phyloP scores from a whole-genome alignment of 2,797 vertebrate genomes.

The Mastacembelus armatus region DNA sequence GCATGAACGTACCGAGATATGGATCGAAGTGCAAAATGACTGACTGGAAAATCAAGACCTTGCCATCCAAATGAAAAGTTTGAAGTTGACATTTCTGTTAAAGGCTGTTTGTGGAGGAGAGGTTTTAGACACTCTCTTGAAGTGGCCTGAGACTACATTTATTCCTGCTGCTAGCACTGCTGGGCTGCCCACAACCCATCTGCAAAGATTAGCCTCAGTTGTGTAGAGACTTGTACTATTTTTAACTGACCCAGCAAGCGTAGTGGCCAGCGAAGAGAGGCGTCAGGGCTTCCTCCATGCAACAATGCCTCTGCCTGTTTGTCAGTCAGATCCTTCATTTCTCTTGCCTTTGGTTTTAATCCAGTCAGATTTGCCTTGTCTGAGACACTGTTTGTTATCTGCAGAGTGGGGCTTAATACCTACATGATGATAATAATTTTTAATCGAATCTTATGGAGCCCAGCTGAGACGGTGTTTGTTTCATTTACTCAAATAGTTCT shows the following conservation, averaged over 20 bases:
- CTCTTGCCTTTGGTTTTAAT: not conserved
- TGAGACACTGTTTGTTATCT: not conserved
- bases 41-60: constrained; percentile 37
- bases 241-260: constrained; percentile 80
- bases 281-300: constrained; percentile 51
- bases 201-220: constrained; percentile 79
- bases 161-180: constrained; percentile 57
- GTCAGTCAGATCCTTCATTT: constrained; percentile 16
- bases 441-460: not conserved
- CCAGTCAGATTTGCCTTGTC: not conserved
- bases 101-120: constrained; percentile 11
- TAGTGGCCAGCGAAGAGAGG: constrained; percentile 51
- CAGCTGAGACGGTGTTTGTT: not conserved
- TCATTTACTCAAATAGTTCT: not conserved
- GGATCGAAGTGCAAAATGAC: constrained; percentile 51
- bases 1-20: constrained; percentile 36
- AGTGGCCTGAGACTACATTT: constrained; percentile 42
- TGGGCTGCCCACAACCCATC: constrained; percentile 71
- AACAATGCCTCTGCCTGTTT: constrained; percentile 32
- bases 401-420: not conserved
- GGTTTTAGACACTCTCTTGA: constrained; percentile 38
- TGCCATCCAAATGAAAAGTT: constrained; percentile 30
- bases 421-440: not conserved
- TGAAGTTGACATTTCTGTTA: constrained; percentile 42
- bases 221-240: constrained; percentile 73